Evolutionary conservation across 2,797 vertebrate genomes (phyloP).

Genomic region (Protosalanx chinensis): DNA sequence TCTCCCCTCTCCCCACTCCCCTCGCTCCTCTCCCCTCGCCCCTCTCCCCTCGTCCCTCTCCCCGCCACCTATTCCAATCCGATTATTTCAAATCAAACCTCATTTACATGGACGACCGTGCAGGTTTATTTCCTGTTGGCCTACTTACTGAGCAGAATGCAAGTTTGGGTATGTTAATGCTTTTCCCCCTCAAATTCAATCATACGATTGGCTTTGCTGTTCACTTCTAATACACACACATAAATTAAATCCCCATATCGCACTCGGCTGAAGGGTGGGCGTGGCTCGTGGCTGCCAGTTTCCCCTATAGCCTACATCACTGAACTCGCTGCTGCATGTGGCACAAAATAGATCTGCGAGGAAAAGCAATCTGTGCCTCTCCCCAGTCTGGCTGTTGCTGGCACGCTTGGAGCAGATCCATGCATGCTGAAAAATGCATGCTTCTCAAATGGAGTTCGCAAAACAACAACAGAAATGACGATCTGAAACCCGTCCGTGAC

Average conservation of each 20-base stretch:
- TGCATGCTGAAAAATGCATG: constrained; percentile 47
- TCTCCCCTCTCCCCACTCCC: neutral
- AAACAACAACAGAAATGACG: neutral
- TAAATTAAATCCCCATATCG: constrained; percentile 6
- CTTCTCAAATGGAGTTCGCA: constrained; percentile 27
- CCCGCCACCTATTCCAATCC: too few relatives aligned
- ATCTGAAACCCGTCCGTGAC: neutral
- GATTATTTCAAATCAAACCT: constrained; percentile 47
- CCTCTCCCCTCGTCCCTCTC: neutral
- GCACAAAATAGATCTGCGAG: constrained; percentile 28
- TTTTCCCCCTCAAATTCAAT: constrained; percentile 3
- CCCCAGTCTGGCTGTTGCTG: constrained; percentile 32
- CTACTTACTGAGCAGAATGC: constrained; percentile 31
- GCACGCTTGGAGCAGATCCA: constrained; percentile 44
- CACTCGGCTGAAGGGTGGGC: neutral
- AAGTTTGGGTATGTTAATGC: constrained; percentile 19
- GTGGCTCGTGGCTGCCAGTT: constrained; percentile 40
- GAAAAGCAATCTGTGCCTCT: constrained; percentile 44
- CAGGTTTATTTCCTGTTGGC: constrained; percentile 57
- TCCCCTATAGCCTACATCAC: constrained; percentile 29
- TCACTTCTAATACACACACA: neutral
- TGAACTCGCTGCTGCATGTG: constrained; percentile 10
- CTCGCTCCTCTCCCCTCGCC: neutral
- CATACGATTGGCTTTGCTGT: constrained; percentile 12
- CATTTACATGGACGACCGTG: constrained; percentile 51